Evolutionary conservation across 2,113 vertebrate genomes (phyloP).

Genomic region (Ibidorhyncha struthersii): DNA sequence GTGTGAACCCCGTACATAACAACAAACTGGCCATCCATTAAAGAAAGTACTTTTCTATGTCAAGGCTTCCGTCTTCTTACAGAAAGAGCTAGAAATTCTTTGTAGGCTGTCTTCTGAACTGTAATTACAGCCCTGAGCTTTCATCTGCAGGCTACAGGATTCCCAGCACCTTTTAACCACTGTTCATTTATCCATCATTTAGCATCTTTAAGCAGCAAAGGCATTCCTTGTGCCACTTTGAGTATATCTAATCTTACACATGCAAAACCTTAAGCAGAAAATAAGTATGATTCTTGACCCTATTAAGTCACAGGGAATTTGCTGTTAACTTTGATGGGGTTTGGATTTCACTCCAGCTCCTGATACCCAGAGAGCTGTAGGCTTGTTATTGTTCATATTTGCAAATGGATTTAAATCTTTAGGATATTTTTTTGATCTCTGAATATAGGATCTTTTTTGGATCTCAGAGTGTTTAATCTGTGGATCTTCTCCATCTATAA

Average conservation of each 20-base stretch:
- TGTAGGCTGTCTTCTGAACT: neutral
- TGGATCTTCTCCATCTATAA: neutral
- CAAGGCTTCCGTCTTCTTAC: neutral
- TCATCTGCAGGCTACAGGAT: neutral
- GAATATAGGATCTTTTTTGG: neutral
- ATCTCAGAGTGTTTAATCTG: neutral
- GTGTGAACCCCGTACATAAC: fast-evolving
- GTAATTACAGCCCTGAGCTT: neutral
- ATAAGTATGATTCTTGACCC: neutral
- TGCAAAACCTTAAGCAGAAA: neutral
- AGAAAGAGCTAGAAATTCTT: neutral
- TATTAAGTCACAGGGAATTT: neutral
- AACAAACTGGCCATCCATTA: neutral
- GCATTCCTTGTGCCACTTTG: neutral
- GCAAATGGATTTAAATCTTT: neutral
- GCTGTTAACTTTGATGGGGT: neutral
- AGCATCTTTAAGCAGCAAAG: neutral
- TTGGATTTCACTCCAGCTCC: neutral
- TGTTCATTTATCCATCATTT: neutral
- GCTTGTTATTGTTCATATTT: neutral
- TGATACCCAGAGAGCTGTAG: neutral
- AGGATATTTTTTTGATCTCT: neutral
- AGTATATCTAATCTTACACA: neutral
- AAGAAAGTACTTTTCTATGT: neutral
- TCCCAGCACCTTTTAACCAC: neutral